Conservation (phyloP, 2,797 vertebrate species). For the Chelmon rostratus region DNA sequence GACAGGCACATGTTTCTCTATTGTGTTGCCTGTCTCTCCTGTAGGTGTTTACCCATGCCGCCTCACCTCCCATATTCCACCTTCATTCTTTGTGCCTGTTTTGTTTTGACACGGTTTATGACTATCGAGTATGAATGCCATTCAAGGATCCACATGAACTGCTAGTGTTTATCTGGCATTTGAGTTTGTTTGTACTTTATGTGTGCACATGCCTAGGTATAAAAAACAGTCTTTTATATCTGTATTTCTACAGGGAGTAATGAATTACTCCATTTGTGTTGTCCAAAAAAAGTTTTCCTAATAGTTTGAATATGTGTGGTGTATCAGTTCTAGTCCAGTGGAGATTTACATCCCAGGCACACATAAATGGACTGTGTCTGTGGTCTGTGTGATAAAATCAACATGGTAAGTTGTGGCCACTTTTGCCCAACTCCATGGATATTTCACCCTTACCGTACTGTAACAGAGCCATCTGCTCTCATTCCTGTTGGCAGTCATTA, state of each 20-base stretch:
- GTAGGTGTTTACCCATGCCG: neutral
- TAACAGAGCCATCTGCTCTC: conserved; percentile 71
- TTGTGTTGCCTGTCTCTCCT: conserved; percentile 31
- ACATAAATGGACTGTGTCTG: neutral
- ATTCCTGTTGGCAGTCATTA: conserved; percentile 74
- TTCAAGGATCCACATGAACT: neutral
- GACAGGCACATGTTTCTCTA: conserved; percentile 19
- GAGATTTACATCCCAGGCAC: conserved; percentile 14
- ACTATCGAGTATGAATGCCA: conserved; percentile 25
- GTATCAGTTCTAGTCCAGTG: neutral
- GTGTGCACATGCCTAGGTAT: neutral
- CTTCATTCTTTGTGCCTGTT: neutral
- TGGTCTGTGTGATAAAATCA: conserved; percentile 36
- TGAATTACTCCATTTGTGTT: conserved; percentile 2
- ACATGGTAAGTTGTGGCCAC: conserved; percentile 10
- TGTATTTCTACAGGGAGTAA: neutral
- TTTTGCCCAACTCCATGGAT: conserved; percentile 41
- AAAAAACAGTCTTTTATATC: neutral
- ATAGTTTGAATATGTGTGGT: conserved; percentile 6
- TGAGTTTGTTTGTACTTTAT: conserved; percentile 1
- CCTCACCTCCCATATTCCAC: conserved; percentile 15
- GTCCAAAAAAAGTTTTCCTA: neutral
- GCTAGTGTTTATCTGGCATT: neutral
- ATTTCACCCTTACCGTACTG: conserved; percentile 39
- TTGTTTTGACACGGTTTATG: conserved; percentile 19